Evolutionary conservation across 1,140 invertebrate genomes (phyloP), one percentile per base, ranked within the genome.

Genomic region (Heliconius melpomene): DNA sequence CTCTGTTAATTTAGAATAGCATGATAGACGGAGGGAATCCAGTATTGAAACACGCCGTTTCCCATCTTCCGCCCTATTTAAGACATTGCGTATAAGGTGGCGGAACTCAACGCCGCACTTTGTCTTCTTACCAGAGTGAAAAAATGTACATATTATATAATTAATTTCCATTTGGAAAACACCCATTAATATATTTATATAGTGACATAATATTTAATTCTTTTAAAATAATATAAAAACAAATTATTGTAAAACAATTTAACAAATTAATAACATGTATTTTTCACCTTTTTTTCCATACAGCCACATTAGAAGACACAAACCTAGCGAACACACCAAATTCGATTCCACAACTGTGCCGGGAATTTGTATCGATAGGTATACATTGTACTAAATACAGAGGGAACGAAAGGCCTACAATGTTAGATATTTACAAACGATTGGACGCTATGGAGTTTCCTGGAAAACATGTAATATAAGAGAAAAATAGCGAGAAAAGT

Each of bases 371-470:
- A 0, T n/a, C 73, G 0, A 86, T 93, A 1, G 93, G 88, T 0
- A 54, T 93, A 0, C 80, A 86, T n/a, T 94, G 93, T 57, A 93
- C 90, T 0, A 82, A 83, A 29, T 77, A 81, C 54, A 57, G 72
- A 6, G 78, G 91, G 3, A 70, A 82, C 0, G 80, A 88, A 18
- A 46, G 93, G 9, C 93, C 93, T 0, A 83, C 86, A 7, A 93
- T 94, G 91, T 73, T 91, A 8, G 84, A 90, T 0, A 91, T 94
- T 2, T 94, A 91, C 71, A 88, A 86, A 23, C 75, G 78, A 36
- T 80, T 93, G 3, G 87, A 91, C 40, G 82, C 79, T 2, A 74
- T 92, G 79, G 70, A 87, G 6, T 80, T 87, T 23, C 87, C 87
- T 6, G 83, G 79, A 7, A 85, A 85, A 77, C 73, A 85, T 72